Evolutionary conservation across 2,797 vertebrate genomes (phyloP), one percentile per base, ranked within the genome.

Genomic region (Podarcis siculus): DNA sequence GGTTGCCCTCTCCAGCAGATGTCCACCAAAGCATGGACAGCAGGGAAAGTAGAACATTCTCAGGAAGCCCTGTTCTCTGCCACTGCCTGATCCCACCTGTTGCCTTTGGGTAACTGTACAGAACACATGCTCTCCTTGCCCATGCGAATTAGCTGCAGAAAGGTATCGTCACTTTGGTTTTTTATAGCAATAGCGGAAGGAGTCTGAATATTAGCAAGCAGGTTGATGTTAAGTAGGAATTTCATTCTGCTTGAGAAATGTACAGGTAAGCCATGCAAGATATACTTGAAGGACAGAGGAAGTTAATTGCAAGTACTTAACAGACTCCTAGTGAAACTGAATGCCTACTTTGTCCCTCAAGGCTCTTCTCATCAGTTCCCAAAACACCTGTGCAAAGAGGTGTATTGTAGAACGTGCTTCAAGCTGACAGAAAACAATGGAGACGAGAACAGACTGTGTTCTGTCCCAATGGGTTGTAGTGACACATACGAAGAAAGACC

Each of bases 151-250:
- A 80, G 82, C 10, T 0, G 0, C 4, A 37, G 85, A 13, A 79
- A 71, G 27, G 0, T 23, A 61, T 49, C 21, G 83, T 67, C 61
- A 90, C n/a, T 75, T 86, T 32, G 23, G 0, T 39, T 30, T 49
- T 12, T 80, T 58, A 37, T 32, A 72, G 45, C 27, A 86, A 58
- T 4, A 71, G 23, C 10, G 32, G 19, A 75, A 58, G 37, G 35
- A 5, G 42, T n/a, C 87, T 12, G 80, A 23, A 13, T 79, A 83
- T 89, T 86, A 7, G 5, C 6, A 25, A 66, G 39, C 19, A 76
- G 0, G 0, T 58, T 83, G 0, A 0, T 37, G 21, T 1, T 1
- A 0, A 0, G 80, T 78, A 27, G 39, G 35, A 82, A 30, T 71
- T 32, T 89, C 7, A 67, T 79, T 79, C 5, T 0, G 1, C 82